phyloP scores from a whole-genome alignment of 2,797 vertebrate species.

The Coregonus ussuriensis region DNA sequence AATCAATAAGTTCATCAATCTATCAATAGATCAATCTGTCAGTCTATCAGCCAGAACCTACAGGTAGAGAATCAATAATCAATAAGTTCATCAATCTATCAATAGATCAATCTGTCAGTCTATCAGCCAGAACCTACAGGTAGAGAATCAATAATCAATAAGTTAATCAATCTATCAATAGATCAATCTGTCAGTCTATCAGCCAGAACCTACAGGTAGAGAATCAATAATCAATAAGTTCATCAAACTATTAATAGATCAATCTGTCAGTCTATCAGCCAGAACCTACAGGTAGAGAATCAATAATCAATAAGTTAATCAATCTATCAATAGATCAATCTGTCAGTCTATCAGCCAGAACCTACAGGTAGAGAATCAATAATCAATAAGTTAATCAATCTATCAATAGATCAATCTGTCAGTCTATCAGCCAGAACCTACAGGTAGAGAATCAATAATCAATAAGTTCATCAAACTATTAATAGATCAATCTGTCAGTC shows the following conservation, averaged over 20 bases:
- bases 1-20: conserved; percentile 1
- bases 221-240: no score
- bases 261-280: conserved; percentile 36
- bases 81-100: neutral
- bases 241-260: no score
- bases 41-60: conserved; percentile 82
- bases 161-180: no score
- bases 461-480: neutral
- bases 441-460: no score
- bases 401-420: no score
- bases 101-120: conserved; percentile 74
- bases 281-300: conserved; percentile 80
- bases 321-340: neutral
- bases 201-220: no score
- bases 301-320: neutral
- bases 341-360: neutral
- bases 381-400: no score
- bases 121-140: conserved; percentile 71
- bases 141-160: no score
- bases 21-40: conserved; percentile 38
- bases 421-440: no score
- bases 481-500: conserved; percentile 74
- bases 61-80: neutral
- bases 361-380: no score
- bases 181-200: no score